Base-by-base conservation (phyloP, 2,797 vertebrate species). In the Lerista edwardsae region DNA sequence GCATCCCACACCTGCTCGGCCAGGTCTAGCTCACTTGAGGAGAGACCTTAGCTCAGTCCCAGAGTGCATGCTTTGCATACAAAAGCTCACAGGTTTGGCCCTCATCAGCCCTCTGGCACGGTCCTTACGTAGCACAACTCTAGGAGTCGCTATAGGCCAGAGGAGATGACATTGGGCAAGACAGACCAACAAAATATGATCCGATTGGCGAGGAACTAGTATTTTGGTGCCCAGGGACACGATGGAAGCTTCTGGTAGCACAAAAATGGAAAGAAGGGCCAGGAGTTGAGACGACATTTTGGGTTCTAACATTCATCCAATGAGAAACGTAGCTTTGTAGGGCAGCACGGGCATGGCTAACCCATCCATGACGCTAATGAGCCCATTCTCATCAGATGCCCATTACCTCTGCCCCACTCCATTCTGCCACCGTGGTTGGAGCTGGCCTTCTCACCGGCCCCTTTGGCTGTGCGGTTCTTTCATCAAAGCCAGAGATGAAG, bases 121-220 rank as follows among this genome's bases (percentile, higher is more conserved):
- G 21, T 5, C 2, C 12, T 31, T 11, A 44, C 3, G 2, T 5
- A 25, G 27, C 10, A 31, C 17, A 44, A 11, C 8, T 47, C 29
- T 17, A 8, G 29, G 12, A 34, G 19, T 14, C 15, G 47, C 41
- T 41, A 25, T 1, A 2, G 3, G 11, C 69, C 15, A 14, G 2
- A 69, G 7, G 19, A 44, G 23, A 19, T 1, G 1, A 44, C 8
- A 6, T n/a, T 21, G 14, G 6, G 1, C 8, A 34, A 1, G 23
- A 21, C 2, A 31, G 11, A 29, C 10, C 23, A 51, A 11, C 64
- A 6, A 15, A 3, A 11, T 4, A 23, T 7, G 5, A 17, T 2
- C 15, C 51, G 3, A 62, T 3, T 10, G 39, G 11, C 11, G 2
- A 15, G 57, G 61, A 25, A 41, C 19, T 55, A 8, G 12, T 31